Base-by-base conservation (phyloP, 2,113 vertebrate species). In the Axis porcinus region DNA sequence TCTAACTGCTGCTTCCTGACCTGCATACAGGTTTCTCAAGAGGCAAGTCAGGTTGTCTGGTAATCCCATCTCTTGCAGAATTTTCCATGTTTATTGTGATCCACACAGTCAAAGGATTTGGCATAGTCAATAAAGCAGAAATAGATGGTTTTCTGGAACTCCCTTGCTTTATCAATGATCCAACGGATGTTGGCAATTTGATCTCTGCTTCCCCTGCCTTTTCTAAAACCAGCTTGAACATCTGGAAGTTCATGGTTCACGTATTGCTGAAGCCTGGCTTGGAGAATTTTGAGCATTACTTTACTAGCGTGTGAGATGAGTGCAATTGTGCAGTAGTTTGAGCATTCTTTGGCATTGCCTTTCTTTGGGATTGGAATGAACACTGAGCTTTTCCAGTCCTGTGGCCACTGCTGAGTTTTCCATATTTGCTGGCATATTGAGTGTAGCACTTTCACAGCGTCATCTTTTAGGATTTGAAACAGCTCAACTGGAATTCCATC, bases 251-350 rank as follows among this genome's bases (percentile, higher is more conserved):
- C 64, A 67, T 2, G 0, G 16, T 67, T 67, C 64, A n/a, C 1
- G 0, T 67, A n/a, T n/a, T 67, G 33, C 16, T 67, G 64, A n/a
- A 67, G 33, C 33, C 64, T n/a, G 64, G 33, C 64, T 67, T 67
- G 8, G 16, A 67, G 33, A 67, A 67, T n/a, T n/a, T 67, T 67
- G 1, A 67, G 64, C 64, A 67, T n/a, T 19, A n/a, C 64, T 67
- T 67, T 67, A 67, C 33, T 67, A n/a, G 64, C 16, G 5, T n/a
- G 33, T 67, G 64, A 67, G 64, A n/a, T 19, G 33, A 67, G 33
- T 67, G 33, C 16, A n/a, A n/a, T 1, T 67, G 33, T n/a, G 33
- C 0, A 0, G 16, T 67, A 19, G 64, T 0, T 19, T n/a, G 7
- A n/a, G 64, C 64, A 67, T n/a, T 67, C 64, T 67, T 67, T 67